Evolutionary conservation across 2,888 invertebrate species (phyloP), one percentile per base, ranked within the genome.

Genomic region (Allolobophora icterica): DNA sequence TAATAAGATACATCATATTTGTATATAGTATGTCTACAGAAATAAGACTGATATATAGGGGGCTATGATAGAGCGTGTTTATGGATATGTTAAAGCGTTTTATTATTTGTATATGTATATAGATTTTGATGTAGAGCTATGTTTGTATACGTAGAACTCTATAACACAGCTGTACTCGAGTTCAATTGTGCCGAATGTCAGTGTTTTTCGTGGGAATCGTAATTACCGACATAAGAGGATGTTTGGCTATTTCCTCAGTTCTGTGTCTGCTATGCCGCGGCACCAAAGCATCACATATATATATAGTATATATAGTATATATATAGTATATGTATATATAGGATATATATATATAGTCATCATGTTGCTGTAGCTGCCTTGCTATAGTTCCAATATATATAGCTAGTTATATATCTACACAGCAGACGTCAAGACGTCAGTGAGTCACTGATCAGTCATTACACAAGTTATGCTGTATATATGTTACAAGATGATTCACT

Each of bases 211-310:
- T 71, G 71, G 71, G 71, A 71, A 71, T 8, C 30, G 71, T 71
- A 71, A 71, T 71, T 71, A 30, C 8, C 6, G n/a, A 11, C n/a
- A n/a, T 24, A n/a, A 71, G 71, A 71, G 71, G 71, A 71, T 71
- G 71, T 71, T 71, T 71, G n/a, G 71, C 71, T 71, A 71, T 71
- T 71, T 71, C 71, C 71, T 71, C n/a, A 71, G 71, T 11, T 71
- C 71, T 58, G 58, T 19, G 4, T 21, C 6, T 71, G 71, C 30
- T 3, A 30, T 71, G n/a, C 71, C n/a, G n/a, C 6, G 30, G n/a
- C 71, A 71, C 30, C 15, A 71, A 8, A 24, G 52, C 24, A 24
- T 21, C 13, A 52, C 24, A 21, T 17, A n/a, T n/a, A n/a, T n/a
- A n/a, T n/a, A 2, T 30, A 17, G 13, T 11, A 30, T 8, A n/a